Evolutionary conservation across 2,113 vertebrate species (phyloP).

Genomic region (Catharus bicknelli): DNA sequence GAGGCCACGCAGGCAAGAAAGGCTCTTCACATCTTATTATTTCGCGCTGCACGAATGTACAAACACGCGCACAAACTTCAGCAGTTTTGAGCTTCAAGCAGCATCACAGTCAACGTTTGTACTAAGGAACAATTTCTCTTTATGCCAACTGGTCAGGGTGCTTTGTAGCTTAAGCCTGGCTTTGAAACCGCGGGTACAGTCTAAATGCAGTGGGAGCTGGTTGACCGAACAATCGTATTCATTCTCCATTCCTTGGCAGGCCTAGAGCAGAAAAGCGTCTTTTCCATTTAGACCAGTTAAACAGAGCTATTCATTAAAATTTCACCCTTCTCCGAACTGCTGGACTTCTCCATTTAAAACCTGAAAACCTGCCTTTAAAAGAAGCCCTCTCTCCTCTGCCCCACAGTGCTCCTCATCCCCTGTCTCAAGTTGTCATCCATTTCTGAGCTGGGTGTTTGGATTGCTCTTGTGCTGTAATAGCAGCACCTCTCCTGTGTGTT

Average conservation of each 20-base stretch:
- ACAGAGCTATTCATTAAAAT: constrained; percentile 57
- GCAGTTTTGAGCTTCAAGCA: constrained; percentile 23
- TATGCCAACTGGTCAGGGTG: background rate
- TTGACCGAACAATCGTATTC: constrained; percentile 60
- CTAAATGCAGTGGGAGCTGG: constrained; percentile 43
- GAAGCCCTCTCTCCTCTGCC: background rate
- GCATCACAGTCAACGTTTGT: constrained; percentile 60
- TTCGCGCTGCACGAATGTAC: background rate
- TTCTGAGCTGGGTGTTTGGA: background rate
- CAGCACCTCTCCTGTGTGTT: background rate
- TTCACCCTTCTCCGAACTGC: constrained; percentile 1
- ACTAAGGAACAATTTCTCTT: constrained; percentile 58
- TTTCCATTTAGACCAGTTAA: constrained; percentile 43
- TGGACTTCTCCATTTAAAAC: background rate
- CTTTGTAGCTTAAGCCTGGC: constrained; percentile 52
- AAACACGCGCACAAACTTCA: constrained; percentile 30
- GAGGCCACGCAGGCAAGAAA: background rate
- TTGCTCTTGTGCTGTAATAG: background rate
- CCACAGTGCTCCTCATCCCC: background rate
- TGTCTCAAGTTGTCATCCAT: background rate
- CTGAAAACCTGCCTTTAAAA: background rate
- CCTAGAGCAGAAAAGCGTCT: constrained; percentile 59
- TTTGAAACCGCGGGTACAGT: constrained; percentile 32
- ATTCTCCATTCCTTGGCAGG: constrained; percentile 60
- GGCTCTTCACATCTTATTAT: background rate